A percentile compares a stretch with the other conserved stretches of the same genome.
phyloP scores from a whole-genome alignment of 2,888 invertebrate species.

The Margaritifera margaritifera region DNA sequence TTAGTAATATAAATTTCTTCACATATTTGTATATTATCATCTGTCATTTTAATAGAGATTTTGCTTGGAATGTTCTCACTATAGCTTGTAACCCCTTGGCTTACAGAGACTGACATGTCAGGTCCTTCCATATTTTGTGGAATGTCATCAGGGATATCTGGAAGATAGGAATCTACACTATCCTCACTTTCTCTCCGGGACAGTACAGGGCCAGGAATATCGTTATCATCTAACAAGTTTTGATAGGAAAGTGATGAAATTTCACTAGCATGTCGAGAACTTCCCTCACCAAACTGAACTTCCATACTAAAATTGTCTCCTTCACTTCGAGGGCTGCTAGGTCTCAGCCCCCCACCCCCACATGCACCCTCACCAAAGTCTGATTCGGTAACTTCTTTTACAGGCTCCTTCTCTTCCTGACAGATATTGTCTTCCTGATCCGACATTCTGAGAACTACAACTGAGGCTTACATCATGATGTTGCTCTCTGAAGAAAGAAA shows the following conservation, averaged over 20 bases:
- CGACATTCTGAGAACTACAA: constrained; percentile 29
- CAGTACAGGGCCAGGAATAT: constrained; percentile 43
- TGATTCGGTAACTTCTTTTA: constrained; percentile 33
- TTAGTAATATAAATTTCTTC: no score
- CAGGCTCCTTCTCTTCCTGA: constrained; percentile 14
- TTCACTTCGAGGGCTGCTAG: constrained; percentile 49
- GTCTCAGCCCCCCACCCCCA: constrained; percentile 40
- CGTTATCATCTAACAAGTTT: constrained; percentile 63
- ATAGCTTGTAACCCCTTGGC: constrained; percentile 21
- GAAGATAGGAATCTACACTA: constrained; percentile 61
- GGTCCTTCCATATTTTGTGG: constrained; percentile 39
- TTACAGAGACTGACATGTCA: constrained; percentile 7
- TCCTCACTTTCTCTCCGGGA: constrained; percentile 64
- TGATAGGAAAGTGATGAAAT: constrained; percentile 69
- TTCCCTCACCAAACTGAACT: constrained; percentile 70
- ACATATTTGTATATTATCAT: constrained; percentile 24
- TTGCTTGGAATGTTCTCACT: constrained; percentile 35
- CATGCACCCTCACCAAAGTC: constrained; percentile 45
- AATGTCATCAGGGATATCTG: constrained; percentile 55
- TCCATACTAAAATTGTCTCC: constrained; percentile 70
- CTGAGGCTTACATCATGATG: no score
- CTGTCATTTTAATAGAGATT: constrained; percentile 36
- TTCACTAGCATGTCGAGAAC: constrained; percentile 69
- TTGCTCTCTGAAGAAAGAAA: no score
- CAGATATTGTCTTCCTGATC: constrained; percentile 38